Evolutionary conservation across 2,113 vertebrate genomes (phyloP).

Genomic region (Elachura formosa): DNA sequence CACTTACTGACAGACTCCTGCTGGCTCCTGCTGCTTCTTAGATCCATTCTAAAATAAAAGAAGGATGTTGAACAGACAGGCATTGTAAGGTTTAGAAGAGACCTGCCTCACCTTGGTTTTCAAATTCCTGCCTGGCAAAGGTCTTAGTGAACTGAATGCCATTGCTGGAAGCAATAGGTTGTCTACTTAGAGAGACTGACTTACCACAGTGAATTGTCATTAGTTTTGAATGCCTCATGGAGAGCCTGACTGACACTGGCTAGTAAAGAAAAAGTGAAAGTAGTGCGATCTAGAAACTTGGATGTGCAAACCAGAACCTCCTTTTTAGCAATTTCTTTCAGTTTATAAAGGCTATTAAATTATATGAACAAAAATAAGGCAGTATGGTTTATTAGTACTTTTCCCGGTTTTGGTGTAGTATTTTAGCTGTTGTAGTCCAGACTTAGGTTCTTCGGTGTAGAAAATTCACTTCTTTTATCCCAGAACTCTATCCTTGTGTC

Average conservation of each 20-base stretch:
- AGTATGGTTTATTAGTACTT: neutral
- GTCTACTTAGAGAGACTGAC: neutral
- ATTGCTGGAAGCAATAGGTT: neutral
- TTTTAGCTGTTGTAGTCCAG: neutral
- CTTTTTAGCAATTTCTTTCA: neutral
- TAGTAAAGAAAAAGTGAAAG: neutral
- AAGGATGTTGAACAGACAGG: neutral
- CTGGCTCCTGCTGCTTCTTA: neutral
- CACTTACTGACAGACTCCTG: neutral
- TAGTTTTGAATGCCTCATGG: neutral
- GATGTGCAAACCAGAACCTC: neutral
- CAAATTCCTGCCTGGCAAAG: neutral
- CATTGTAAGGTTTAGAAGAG: neutral
- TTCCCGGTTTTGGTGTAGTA: neutral
- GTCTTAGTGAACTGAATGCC: neutral
- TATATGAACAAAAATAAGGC: neutral
- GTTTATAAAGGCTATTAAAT: neutral
- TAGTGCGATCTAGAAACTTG: neutral
- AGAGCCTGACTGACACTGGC: neutral
- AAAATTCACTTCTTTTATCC: neutral
- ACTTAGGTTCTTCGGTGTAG: neutral
- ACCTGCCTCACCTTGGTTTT: neutral
- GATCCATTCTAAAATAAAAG: neutral
- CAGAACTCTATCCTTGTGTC: neutral
- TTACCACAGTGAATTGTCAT: neutral